Evolutionary conservation across 2,797 vertebrate species (phyloP).

Genomic region (Enteromius anoplus): DNA sequence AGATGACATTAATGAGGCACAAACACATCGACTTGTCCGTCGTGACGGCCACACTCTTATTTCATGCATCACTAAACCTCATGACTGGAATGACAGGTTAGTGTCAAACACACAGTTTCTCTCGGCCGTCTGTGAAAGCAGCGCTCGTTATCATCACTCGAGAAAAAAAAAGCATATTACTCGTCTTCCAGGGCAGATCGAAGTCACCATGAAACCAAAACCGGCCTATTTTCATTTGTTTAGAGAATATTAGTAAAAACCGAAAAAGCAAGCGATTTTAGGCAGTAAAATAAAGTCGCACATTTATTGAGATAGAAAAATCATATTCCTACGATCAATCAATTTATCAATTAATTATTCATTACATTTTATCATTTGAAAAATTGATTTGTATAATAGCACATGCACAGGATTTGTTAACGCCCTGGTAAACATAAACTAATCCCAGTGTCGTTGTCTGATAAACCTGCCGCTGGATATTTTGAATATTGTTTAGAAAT

Average conservation of each 20-base stretch:
- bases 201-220: background rate
- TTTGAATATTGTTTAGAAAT: background rate
- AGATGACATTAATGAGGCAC: background rate
- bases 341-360: too few relatives aligned
- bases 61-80: constrained; percentile 65
- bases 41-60: constrained; percentile 57
- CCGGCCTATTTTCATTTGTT: background rate
- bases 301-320: background rate
- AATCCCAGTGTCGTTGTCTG: background rate
- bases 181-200: background rate
- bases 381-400: too few relatives aligned
- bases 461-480: background rate
- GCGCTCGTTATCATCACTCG: background rate
- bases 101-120: constrained; percentile 56
- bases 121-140: background rate
- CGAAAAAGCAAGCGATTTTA: background rate
- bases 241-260: background rate
- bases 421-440: too few relatives aligned
- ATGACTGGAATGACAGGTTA: constrained; percentile 31
- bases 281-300: background rate
- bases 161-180: background rate
- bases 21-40: background rate
- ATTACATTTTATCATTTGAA: too few relatives aligned
- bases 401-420: background rate
- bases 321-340: too few relatives aligned